Evolutionary conservation across 2,113 vertebrate genomes (phyloP).

Genomic region (Carollia perspicillata): DNA sequence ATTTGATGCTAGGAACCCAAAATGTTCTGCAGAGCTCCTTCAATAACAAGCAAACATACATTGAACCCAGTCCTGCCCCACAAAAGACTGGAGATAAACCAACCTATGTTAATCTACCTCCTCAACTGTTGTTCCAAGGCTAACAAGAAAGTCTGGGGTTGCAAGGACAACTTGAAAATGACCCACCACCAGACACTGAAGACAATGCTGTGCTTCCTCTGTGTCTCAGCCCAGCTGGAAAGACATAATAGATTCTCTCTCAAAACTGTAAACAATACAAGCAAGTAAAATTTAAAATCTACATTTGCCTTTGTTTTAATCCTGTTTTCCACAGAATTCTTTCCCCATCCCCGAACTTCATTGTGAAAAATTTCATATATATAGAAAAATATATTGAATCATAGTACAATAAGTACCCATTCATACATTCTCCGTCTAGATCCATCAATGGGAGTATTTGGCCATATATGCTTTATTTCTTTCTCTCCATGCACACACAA

Average conservation of each 20-base stretch:
- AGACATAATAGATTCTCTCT: neutral
- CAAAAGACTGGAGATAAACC: neutral
- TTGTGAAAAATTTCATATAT: neutral
- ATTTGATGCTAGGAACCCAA: neutral
- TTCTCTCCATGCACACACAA: neutral
- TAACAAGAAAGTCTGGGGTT: neutral
- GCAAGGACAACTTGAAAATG: neutral
- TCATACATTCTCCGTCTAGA: neutral
- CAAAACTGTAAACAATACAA: neutral
- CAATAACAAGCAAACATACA: neutral
- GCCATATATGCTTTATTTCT: neutral
- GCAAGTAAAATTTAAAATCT: neutral
- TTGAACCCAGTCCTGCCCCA: neutral
- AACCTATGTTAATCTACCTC: neutral
- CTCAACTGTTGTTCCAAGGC: neutral
- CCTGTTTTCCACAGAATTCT: neutral
- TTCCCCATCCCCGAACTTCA: neutral
- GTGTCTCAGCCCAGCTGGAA: neutral
- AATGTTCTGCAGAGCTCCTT: neutral
- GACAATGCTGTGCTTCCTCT: neutral
- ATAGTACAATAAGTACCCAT: neutral
- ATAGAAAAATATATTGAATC: neutral
- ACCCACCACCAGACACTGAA: neutral
- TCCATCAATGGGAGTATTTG: neutral
- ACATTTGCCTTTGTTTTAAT: neutral